Percentiles rank a stretch among this genome's conserved stretches.
These are phyloP conservation scores for Trichosurus vulpecula DNA, from an alignment of 2,797 vertebrate genomes.

Conservation along the genomic window DNA sequence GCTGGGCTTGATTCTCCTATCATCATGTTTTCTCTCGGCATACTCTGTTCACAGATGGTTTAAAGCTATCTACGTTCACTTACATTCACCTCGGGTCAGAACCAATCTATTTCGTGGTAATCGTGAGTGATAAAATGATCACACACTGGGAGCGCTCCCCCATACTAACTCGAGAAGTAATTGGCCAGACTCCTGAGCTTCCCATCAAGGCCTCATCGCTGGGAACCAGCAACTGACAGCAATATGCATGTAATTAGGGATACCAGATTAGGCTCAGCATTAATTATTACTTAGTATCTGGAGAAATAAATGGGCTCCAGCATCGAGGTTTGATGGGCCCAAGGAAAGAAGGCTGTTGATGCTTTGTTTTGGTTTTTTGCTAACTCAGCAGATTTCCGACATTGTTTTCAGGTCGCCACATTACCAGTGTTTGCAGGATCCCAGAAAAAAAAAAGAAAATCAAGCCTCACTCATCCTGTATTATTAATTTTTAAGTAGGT, in stretches of 20 bases:
- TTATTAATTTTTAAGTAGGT: background rate
- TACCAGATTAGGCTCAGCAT: slow-evolving; percentile 18
- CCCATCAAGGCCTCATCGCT: slow-evolving; percentile 14
- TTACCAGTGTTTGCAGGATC: background rate
- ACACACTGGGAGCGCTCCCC: background rate
- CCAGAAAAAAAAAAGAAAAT: background rate
- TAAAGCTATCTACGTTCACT: background rate
- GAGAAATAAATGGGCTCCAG: background rate
- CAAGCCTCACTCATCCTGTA: background rate
- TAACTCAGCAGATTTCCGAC: background rate
- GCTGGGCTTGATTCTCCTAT: background rate
- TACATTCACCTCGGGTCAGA: background rate
- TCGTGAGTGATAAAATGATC: slow-evolving; percentile 21
- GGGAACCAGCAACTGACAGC: slow-evolving; percentile 17
- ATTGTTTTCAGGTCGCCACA: background rate
- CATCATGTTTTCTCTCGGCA: background rate
- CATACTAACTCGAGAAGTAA: background rate
- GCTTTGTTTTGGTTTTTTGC: background rate
- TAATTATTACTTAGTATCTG: slow-evolving; percentile 53
- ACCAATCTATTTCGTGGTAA: slow-evolving; percentile 24
- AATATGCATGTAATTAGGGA: slow-evolving; percentile 49
- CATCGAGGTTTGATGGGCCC: background rate
- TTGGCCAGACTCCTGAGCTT: background rate
- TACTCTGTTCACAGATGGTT: background rate
- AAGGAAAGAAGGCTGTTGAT: background rate